These are phyloP conservation scores for Sebastes flavidus DNA, from an alignment of 2,797 vertebrate species.

Conservation along the genomic window DNA sequence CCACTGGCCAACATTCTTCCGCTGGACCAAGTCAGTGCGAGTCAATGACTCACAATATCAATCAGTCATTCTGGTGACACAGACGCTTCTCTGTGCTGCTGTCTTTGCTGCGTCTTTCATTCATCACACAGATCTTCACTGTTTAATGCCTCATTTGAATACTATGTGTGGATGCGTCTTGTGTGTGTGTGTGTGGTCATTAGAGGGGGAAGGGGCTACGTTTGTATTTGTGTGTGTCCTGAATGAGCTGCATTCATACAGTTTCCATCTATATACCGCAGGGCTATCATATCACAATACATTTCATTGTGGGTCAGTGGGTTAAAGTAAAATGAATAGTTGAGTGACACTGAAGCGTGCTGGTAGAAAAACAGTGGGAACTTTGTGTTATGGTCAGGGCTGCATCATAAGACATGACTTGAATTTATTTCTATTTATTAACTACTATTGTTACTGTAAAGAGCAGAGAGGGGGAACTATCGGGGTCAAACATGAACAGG, in stretches of 20 bases:
- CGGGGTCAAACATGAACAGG: not conserved
- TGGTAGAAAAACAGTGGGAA: not conserved
- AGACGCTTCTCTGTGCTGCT: conserved; percentile 49
- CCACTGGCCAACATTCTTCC: not conserved
- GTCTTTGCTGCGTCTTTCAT: conserved; percentile 24
- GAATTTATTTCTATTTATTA: not conserved
- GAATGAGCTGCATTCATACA: conserved; percentile 51
- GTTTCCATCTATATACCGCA: conserved; percentile 18
- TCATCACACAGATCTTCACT: conserved; percentile 50
- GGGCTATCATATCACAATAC: conserved; percentile 58
- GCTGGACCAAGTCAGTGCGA: conserved; percentile 2
- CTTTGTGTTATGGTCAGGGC: conserved; percentile 12
- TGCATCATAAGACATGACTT: not conserved
- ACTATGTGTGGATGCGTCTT: conserved; percentile 13
- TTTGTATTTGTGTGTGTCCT: conserved; percentile 29
- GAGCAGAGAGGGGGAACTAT: not conserved
- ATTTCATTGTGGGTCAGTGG: conserved; percentile 58
- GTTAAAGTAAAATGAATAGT: conserved; percentile 40
- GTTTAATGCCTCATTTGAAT: conserved; percentile 29
- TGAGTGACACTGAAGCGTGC: conserved; percentile 3
- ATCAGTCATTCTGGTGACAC: conserved; percentile 33
- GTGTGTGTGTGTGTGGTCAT: not conserved
- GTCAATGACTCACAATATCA: conserved; percentile 46
- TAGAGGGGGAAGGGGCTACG: not conserved
- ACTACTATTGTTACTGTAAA: not conserved